These are phyloP conservation scores for Ips typographus DNA, from an alignment of 1,140 invertebrate species.

Conservation along the genomic window DNA sequence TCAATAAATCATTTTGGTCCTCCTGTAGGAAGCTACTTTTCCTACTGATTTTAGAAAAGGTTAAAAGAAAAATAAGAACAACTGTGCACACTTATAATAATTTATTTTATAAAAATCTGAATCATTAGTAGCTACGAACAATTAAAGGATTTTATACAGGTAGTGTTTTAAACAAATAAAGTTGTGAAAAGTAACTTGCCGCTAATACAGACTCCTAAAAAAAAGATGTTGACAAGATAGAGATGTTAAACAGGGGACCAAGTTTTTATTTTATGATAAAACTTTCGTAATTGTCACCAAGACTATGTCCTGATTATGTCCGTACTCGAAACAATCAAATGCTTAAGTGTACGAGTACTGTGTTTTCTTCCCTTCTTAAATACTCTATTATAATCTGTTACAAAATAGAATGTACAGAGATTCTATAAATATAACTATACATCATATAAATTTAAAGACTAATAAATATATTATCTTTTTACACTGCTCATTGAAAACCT, in stretches of 20 bases:
- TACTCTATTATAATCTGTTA: not conserved
- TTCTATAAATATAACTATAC: slow-evolving; percentile 8
- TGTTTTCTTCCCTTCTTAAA: no score
- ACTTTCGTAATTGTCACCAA: no score
- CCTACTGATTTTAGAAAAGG: not conserved
- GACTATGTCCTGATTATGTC: no score
- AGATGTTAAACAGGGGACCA: no score
- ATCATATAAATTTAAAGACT: not conserved
- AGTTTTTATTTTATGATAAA: no score
- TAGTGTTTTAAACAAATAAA: not conserved
- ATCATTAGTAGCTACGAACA: slow-evolving; percentile 4
- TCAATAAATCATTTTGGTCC: no score
- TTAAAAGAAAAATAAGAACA: not conserved
- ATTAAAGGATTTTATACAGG: slow-evolving; percentile 5
- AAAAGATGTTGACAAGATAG: no score
- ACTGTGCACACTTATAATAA: not conserved
- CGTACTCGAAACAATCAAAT: no score
- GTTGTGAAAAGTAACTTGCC: not conserved
- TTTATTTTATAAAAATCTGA: slow-evolving; percentile 1
- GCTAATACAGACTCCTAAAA: not conserved
- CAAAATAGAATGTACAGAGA: slow-evolving; percentile 8
- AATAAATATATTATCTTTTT: slow-evolving; percentile 11
- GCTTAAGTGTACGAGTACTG: no score
- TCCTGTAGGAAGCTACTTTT: no score
- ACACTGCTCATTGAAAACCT: not conserved